phyloP scores from a whole-genome alignment of 2,113 vertebrate species.

The Strix aluco region DNA sequence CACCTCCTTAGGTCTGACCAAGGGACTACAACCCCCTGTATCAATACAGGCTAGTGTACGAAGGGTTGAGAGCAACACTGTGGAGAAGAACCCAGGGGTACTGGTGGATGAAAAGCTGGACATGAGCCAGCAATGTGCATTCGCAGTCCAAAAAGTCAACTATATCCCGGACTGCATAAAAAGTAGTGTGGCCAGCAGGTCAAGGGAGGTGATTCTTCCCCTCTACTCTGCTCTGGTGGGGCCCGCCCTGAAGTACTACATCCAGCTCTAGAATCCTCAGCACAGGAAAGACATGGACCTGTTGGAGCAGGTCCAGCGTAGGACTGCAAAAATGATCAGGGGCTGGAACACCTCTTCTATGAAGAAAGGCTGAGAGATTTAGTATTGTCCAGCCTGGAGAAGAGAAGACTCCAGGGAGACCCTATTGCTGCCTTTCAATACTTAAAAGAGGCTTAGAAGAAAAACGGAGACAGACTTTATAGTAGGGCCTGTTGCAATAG shows the following conservation, averaged over 20 bases:
- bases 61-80: not conserved
- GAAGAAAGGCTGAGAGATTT: not conserved
- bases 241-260: rapidly evolving
- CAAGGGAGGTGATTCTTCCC: not conserved
- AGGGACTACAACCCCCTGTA: not conserved
- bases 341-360: not conserved
- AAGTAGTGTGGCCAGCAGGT: not conserved
- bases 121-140: not conserved
- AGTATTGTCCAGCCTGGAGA: not conserved
- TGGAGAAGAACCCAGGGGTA: not conserved
- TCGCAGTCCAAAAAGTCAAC: not conserved
- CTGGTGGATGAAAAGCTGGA: not conserved
- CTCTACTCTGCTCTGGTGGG: not conserved
- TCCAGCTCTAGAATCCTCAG: not conserved
- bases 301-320: not conserved
- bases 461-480: not conserved
- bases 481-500: not conserved
- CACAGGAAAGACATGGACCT: not conserved
- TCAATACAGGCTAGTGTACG: not conserved
- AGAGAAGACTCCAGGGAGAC: not conserved
- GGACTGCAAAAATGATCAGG: not conserved
- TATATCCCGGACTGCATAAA: not conserved
- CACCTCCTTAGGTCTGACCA: not conserved
- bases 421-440: not conserved
- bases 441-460: not conserved